Base-by-base conservation (phyloP, 2,113 vertebrate species). In the Petroica traversi region DNA sequence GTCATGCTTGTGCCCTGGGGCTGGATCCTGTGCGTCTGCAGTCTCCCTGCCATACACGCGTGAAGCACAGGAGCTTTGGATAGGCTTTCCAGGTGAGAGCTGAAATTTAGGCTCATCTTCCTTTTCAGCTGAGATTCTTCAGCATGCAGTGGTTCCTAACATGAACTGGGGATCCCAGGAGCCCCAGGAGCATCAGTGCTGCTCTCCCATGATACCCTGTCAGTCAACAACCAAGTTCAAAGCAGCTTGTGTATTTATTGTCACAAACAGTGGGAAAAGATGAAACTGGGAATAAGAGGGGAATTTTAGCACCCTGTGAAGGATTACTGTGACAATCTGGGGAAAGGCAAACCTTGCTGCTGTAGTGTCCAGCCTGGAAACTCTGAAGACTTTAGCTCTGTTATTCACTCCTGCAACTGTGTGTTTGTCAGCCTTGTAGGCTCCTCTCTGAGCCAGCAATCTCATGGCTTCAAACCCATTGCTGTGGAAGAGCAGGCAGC, bases 401-500 rank as follows among this genome's bases (percentile, higher is more conserved):
- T 73, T 76, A 28, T 52, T 62, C 45, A 40, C 43, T 89, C n/a
- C 61, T 84, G 34, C 20, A 73, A 20, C 14, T 9, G 23, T 71
- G 6, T 64, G 19, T 40, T 64, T 91, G 74, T 48, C 45, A 64
- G 52, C 19, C 28, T 49, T 1, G 0, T 41, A 36, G 8, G 31
- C 48, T 64, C 24, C 86, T 20, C n/a, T 67, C 73, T 0, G 0
- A 74, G 52, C 48, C 9, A 52, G 57, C 0, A 0, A 38, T 57
- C 77, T 82, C 48, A 49, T 1, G 1, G 14, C n/a, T 87, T 57
- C 58, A 82, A 54, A 69, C 6, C 19, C 14, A 1, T 41, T 68
- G 40, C 74, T 79, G 64, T 67, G 69, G 73, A 67, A 75, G 36
- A 76, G 28, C 36, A 68, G 69, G 52, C 45, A 94, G 46, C 25